Evolutionary conservation across 2,888 invertebrate species (phyloP), one percentile per base, ranked within the genome.

Genomic region (Athrips mouffetella): DNA sequence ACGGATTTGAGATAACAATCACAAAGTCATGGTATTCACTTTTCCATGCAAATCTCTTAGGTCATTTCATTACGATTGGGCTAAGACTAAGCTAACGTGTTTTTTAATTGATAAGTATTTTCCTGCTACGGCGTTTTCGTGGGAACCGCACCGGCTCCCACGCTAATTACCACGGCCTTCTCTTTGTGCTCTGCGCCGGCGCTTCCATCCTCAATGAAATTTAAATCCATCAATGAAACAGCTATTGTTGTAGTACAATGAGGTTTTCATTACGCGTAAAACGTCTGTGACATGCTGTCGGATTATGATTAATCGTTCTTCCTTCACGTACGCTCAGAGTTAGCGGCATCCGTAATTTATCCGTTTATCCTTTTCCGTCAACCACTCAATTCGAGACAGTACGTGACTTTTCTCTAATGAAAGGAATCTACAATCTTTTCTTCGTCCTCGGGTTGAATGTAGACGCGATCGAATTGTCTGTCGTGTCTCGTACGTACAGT

Each of bases 71-170:
- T 25, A 25, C 27, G 5, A 25, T 25, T 25, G 27, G 27, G 6
- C 6, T 25, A 5, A 33, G n/a, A n/a, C n/a, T n/a, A n/a, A n/a
- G n/a, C 11, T n/a, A 8, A n/a, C 33, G 7, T 33, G 21, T n/a
- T 59, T 67, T 66, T 73, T 71, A 70, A 60, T 66, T 70, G 74
- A 73, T 75, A 72, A 70, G 67, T 73, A 75, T 78, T 79, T 75
- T 75, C 76, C 75, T 76, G 73, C 68, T 69, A 65, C 67, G 72
- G 69, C 58, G 65, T 60, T 65, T 65, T 67, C 81, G 83, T 85
- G 86, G 73, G 85, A 85, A 83, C 67, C 56, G 52, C 62, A 57
- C 55, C 57, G 64, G 64, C 75, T 85, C 85, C 81, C 84, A 86
- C 85, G 82, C 75, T 80, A 78, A 83, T 85, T 82, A 77, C 66